phyloP scores from a whole-genome alignment of 92 coral and sea anemone species.

The Siderastrea siderea region DNA sequence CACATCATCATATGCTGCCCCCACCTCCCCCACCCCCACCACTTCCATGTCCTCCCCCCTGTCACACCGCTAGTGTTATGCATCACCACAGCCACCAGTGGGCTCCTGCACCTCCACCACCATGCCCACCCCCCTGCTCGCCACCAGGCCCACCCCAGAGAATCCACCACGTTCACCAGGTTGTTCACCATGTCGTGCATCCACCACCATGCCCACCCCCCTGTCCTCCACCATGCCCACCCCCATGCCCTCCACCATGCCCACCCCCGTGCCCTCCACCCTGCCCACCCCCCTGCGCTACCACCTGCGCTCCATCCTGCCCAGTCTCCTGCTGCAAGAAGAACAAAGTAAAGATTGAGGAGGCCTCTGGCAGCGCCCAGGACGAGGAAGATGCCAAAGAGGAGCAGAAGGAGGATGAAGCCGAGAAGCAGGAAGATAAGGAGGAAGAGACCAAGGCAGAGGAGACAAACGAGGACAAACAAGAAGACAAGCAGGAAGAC shows the following conservation, averaged over 20 bases:
- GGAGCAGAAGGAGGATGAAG: slow-evolving; percentile 30
- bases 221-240: slow-evolving; percentile 38
- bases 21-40: slow-evolving; percentile 90
- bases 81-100: slow-evolving; percentile 70
- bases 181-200: slow-evolving; percentile 89
- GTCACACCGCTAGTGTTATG: slow-evolving; percentile 65
- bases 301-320: slow-evolving; percentile 84
- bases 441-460: not conserved
- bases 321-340: slow-evolving; percentile 90
- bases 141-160: slow-evolving; percentile 87
- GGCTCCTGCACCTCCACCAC: slow-evolving; percentile 89
- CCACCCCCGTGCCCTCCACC: slow-evolving; percentile 74
- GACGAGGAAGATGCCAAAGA: slow-evolving; percentile 23
- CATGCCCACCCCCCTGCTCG: slow-evolving; percentile 75
- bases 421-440: slow-evolving; percentile 26
- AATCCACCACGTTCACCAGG: slow-evolving; percentile 87
- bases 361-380: slow-evolving; percentile 18
- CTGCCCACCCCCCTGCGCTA: slow-evolving; percentile 73
- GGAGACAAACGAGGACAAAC: slow-evolving; percentile 7
- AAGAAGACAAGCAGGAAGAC: slow-evolving; percentile 9
- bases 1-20: slow-evolving; percentile 82
- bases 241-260: slow-evolving; percentile 84
- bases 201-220: slow-evolving; percentile 77
- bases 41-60: slow-evolving; percentile 90
- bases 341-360: slow-evolving; percentile 79